phyloP scores from a whole-genome alignment of 2,113 vertebrate genomes.

The Austrofundulus limnaeus region DNA sequence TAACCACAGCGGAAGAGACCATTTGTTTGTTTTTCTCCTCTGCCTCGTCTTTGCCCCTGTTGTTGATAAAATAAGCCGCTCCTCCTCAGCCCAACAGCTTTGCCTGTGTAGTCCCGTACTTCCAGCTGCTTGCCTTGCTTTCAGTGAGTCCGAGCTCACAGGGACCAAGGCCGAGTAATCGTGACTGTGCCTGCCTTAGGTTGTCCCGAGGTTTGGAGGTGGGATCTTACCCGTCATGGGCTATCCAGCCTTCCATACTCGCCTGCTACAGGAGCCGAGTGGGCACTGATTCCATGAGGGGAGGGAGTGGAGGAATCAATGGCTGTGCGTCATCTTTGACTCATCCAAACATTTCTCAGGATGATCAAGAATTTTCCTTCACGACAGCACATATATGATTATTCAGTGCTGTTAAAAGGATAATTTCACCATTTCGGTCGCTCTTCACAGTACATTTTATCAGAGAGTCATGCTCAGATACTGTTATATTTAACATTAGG shows the following conservation, averaged over 20 bases:
- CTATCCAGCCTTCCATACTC: constrained; percentile 90
- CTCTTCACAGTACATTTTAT: constrained; percentile 4
- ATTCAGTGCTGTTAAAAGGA: constrained; percentile 43
- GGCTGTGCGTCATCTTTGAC: constrained; percentile 40
- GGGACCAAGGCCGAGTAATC: constrained; percentile 78
- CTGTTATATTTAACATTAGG: not conserved
- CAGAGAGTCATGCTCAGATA: not conserved
- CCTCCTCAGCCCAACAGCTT: constrained; percentile 60
- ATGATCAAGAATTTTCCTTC: constrained; percentile 29
- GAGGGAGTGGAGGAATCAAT: constrained; percentile 46
- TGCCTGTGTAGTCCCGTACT: constrained; percentile 54
- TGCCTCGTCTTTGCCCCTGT: constrained; percentile 29
- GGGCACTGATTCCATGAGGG: constrained; percentile 49
- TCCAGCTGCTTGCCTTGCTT: constrained; percentile 51
- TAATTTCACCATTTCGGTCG: constrained; percentile 7
- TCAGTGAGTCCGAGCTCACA: constrained; percentile 40
- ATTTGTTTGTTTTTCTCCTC: constrained; percentile 17
- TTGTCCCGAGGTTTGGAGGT: constrained; percentile 81
- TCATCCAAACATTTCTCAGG: constrained; percentile 53
- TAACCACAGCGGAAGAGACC: constrained; percentile 45
- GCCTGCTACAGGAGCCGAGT: constrained; percentile 65
- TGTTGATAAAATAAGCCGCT: constrained; percentile 45
- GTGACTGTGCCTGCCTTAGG: constrained; percentile 95
- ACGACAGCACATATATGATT: constrained; percentile 22
- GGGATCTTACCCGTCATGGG: constrained; percentile 95